Evolutionary conservation across 2,888 invertebrate species (phyloP), one percentile per base, ranked within the genome.

Genomic region (Agrilus mali): DNA sequence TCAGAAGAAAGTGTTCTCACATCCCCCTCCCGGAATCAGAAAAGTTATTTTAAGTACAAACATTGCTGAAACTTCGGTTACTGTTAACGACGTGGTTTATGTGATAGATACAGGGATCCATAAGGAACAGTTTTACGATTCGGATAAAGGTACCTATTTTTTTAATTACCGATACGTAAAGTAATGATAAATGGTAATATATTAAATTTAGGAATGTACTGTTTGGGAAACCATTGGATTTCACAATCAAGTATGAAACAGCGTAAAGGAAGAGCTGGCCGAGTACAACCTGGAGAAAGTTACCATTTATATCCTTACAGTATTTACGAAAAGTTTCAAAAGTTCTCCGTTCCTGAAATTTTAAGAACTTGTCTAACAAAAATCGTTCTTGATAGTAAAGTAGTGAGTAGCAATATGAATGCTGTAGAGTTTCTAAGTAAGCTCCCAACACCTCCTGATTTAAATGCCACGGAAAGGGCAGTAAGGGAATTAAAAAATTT

Each of bases 21-120:
- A 51, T 8, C 67, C 74, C 0, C 65, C 73, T 0, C 60, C 61
- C 0, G 75, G 75, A 0, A 59, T 72, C 0, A 67, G 82, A 2
- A 84, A 84, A 61, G 71, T 84, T 45, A 79, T 85, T 15, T 62
- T 85, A 10, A 70, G 83, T 0, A 84, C 84, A 0, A 82, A 84
- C 54, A 76, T 84, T 35, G 73, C 82, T 1, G 77, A 85, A 57
- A 83, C 82, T 0, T 79, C 82, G 1, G 73, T 85, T n/a, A 85
- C 84, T 0, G 75, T 85, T 46, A 73, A 77, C 1, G 84, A 84
- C 55, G 78, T 82, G 0, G 73, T 74, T 1, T 77, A 80, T 53
- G 83, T 84, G 0, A 59, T 84, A 6, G 83, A 84, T 54, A 69
- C 73, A 1, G 81, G 80, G 0, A 70, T 73, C 2, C 76, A 75